Conservation (phyloP, 2,797 vertebrate species). For the Aplochiton taeniatus region DNA sequence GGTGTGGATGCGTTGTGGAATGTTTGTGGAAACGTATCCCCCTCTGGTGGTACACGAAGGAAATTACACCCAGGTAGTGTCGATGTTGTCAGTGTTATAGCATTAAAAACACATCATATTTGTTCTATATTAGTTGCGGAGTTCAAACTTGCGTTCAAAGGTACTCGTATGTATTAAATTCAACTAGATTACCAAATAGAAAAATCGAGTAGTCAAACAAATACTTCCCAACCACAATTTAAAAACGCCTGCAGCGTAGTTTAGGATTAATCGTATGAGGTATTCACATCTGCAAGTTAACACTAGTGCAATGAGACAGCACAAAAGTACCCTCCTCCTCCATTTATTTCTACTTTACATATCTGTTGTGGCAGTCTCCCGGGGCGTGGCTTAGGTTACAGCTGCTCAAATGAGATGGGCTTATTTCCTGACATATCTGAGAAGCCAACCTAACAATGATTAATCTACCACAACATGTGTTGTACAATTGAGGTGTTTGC, state of each 20-base stretch:
- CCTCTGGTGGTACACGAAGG: constrained; percentile 38
- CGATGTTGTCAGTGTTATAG: too few relatives aligned
- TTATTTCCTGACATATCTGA: background rate
- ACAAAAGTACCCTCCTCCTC: background rate
- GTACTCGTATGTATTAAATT: too few relatives aligned
- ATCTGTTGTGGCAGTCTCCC: background rate
- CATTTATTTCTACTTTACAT: background rate
- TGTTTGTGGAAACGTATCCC: constrained; percentile 4
- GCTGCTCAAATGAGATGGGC: background rate
- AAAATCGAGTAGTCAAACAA: too few relatives aligned
- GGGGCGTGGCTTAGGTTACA: constrained; percentile 44
- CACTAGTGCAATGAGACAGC: too few relatives aligned
- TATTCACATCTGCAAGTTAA: too few relatives aligned
- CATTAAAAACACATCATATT: too few relatives aligned
- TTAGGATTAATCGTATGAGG: too few relatives aligned
- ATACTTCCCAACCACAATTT: too few relatives aligned
- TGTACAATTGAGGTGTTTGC: background rate
- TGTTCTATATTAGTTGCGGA: too few relatives aligned
- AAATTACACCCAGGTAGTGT: background rate
- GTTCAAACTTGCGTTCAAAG: too few relatives aligned
- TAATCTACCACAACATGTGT: constrained; percentile 19
- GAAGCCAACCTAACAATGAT: constrained; percentile 26
- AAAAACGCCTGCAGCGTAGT: too few relatives aligned
- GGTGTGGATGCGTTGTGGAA: background rate
- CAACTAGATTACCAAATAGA: too few relatives aligned